Base-by-base conservation (phyloP, 2,888 invertebrate species). In the Amaurobius ferox region DNA sequence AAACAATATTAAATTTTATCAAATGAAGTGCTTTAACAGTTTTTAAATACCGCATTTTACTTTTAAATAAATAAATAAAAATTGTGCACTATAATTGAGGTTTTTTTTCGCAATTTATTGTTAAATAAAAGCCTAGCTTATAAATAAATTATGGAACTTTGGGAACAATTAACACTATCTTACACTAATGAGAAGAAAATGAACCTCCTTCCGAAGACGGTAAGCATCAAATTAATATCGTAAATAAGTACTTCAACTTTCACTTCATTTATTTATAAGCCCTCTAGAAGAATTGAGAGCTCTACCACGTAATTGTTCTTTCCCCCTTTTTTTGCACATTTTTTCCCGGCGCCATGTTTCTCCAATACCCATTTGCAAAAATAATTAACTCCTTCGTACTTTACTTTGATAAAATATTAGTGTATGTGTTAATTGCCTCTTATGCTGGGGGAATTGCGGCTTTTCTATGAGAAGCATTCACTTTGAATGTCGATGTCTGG, bases 291-390 rank as follows among this genome's bases (percentile, higher is more conserved):
- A 13, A 11, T 28, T 64, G 30, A 64, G 30, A 64, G 29, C 29
- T 1, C n/a, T 61, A 3, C n/a, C 23, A 5, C 16, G n/a, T 13
- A 29, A 28, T 2, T 64, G 30, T 64, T 1, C 7, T 29, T 28
- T 16, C 30, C 30, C 55, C 11, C n/a, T 23, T 23, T 68, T 68
- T 40, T 68, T 40, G 13, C 16, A 68, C 11, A 7, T 68, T 1
- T 23, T 19, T 32, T 26, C 26, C 13, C 1, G 11, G 1, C 5
- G 6, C 26, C 0, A 29, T 40, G 26, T 19, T 68, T 68, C 26
- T 28, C 26, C 39, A 68, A 28, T 28, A 40, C 9, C 68, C 11
- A 40, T 68, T 68, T 39, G 19, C 13, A 68, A 68, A 68, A 68
- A 40, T 40, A 68, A 68, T 68, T 68, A 68, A 40, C 28, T 28